Conservation (phyloP, 2,113 vertebrate genomes). For the Eretmochelys imbricata region DNA sequence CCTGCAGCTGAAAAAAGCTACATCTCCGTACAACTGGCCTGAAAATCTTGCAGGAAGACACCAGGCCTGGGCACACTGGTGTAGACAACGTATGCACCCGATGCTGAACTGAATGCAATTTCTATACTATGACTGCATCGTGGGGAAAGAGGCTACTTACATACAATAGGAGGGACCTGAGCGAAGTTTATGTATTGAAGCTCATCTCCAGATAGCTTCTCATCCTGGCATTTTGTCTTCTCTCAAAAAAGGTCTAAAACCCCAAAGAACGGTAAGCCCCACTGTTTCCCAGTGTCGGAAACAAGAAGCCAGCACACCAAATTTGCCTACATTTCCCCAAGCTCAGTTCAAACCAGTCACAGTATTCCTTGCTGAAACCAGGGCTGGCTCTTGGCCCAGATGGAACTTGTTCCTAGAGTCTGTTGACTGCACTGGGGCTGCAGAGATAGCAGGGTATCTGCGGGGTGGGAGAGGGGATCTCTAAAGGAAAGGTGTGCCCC, state of each 20-base stretch:
- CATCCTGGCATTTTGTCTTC: neutral
- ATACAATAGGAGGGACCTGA: neutral
- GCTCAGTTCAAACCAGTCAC: neutral
- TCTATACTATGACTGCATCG: neutral
- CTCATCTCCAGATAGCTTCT: neutral
- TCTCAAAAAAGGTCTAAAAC: neutral
- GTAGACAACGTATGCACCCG: rapidly evolving
- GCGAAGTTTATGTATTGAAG: too few relatives aligned
- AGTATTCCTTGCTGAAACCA: too few relatives aligned
- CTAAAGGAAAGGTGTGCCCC: neutral
- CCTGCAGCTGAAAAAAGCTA: neutral
- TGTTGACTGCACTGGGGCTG: neutral
- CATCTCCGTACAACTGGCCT: neutral
- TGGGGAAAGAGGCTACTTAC: neutral
- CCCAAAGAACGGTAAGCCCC: neutral
- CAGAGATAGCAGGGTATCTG: too few relatives aligned
- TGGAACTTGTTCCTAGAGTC: neutral
- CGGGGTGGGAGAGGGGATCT: neutral
- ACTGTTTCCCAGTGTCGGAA: neutral
- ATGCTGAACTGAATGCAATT: neutral
- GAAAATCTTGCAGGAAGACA: neutral
- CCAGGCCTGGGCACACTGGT: rapidly evolving
- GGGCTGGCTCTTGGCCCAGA: neutral
- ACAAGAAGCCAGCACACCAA: neutral
- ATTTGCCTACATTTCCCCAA: neutral